Conservation (phyloP, 2,797 vertebrate genomes). For the Muscicapa striata region DNA sequence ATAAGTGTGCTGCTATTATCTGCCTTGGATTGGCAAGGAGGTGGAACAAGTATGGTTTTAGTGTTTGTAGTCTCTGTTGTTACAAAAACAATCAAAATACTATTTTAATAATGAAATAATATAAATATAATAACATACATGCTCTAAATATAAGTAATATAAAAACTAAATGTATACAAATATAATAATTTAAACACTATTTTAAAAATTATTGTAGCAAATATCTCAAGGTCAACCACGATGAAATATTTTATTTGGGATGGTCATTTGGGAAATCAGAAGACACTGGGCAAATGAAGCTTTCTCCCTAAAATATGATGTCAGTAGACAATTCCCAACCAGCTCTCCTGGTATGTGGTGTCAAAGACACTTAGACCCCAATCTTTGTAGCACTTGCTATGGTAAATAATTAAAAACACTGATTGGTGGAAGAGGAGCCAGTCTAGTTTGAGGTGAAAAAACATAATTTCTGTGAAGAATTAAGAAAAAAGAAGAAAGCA, state of each 20-base stretch:
- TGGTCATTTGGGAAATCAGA: not conserved
- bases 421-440: not conserved
- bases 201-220: not conserved
- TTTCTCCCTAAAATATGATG: not conserved
- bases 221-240: not conserved
- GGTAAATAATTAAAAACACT: not conserved
- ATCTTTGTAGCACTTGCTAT: not conserved
- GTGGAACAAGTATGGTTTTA: not conserved
- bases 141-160: rapidly evolving
- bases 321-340: not conserved
- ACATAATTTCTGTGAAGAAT: not conserved
- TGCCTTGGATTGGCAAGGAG: not conserved
- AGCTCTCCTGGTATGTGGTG: not conserved
- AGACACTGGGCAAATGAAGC: not conserved
- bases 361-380: not conserved
- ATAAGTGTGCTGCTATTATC: not conserved
- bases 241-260: not conserved
- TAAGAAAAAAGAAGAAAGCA: not conserved
- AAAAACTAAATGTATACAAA: rapidly evolving
- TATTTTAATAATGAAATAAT: not conserved
- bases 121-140: not conserved
- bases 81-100: not conserved
- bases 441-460: not conserved
- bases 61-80: not conserved
- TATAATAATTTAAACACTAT: rapidly evolving